phyloP scores from a whole-genome alignment of 1,140 invertebrate genomes.

The Drosophila mojavensis region DNA sequence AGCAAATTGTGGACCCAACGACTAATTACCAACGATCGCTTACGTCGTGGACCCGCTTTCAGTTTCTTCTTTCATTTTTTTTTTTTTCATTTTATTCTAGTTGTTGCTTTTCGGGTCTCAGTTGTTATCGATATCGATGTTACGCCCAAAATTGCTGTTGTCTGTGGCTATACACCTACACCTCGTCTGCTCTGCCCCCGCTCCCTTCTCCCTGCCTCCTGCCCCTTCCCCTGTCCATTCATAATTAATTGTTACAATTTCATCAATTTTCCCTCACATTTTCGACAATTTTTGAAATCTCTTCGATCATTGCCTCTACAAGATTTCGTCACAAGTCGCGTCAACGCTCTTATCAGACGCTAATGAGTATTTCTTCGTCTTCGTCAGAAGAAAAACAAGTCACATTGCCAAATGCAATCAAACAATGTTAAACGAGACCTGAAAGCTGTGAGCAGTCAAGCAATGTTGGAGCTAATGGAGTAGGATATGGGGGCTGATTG shows the following conservation, averaged over 20 bases:
- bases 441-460: too few relatives aligned
- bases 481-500: not conserved
- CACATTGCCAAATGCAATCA: conserved; percentile 44
- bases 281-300: conserved; percentile 56
- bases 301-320: conserved; percentile 69
- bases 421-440: not conserved
- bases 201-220: not conserved
- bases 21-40: conserved; percentile 48
- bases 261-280: conserved; percentile 50
- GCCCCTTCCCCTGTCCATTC: conserved; percentile 13
- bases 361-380: conserved; percentile 64
- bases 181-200: too few relatives aligned
- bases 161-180: not conserved
- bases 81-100: not conserved
- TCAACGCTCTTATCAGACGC: conserved; percentile 51
- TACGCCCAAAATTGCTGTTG: conserved; percentile 6
- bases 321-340: conserved; percentile 68
- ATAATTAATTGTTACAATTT: conserved; percentile 81
- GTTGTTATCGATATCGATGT: not conserved
- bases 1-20: conserved; percentile 7
- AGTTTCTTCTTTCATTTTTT: not conserved
- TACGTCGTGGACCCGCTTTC: conserved; percentile 23
- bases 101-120: not conserved
- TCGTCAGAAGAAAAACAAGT: conserved; percentile 47
- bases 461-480: not conserved